Evolutionary conservation across 2,113 vertebrate genomes (phyloP).

Genomic region (Melanerpes formicivorus): DNA sequence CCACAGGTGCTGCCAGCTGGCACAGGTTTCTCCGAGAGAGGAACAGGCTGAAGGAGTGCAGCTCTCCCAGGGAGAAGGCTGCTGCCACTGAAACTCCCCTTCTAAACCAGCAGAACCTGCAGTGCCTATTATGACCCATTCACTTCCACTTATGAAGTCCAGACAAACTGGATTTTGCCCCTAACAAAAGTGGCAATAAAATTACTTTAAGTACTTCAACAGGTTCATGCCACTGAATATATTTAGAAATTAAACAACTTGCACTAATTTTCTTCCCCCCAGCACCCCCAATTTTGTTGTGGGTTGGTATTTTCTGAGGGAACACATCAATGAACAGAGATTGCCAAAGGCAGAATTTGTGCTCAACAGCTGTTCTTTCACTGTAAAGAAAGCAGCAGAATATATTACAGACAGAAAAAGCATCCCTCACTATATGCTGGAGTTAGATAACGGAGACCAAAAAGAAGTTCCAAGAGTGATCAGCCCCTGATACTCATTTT

Average conservation of each 20-base stretch:
- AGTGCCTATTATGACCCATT: neutral
- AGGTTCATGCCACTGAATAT: neutral
- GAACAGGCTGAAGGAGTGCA: neutral
- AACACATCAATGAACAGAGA: constrained; percentile 75
- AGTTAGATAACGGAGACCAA: constrained; percentile 37
- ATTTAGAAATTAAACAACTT: constrained; percentile 20
- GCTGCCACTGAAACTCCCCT: neutral
- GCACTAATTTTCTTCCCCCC: neutral
- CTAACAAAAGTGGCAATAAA: neutral
- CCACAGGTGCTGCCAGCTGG: neutral
- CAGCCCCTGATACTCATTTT: constrained; percentile 33
- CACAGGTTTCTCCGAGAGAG: neutral
- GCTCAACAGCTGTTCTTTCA: constrained; percentile 73
- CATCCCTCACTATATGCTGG: neutral
- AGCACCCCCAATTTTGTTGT: neutral
- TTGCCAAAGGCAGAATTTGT: constrained; percentile 71
- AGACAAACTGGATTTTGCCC: neutral
- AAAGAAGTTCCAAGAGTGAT: constrained; percentile 32
- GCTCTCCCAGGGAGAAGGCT: neutral
- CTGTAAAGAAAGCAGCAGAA: constrained; percentile 58
- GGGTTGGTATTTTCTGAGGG: neutral
- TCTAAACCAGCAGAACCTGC: neutral
- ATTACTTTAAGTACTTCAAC: neutral
- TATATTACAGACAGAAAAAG: constrained; percentile 49
- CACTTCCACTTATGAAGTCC: neutral